Evolutionary conservation across 2,797 vertebrate genomes (phyloP).

Genomic region (Tokudaia tokunoshimensis): DNA sequence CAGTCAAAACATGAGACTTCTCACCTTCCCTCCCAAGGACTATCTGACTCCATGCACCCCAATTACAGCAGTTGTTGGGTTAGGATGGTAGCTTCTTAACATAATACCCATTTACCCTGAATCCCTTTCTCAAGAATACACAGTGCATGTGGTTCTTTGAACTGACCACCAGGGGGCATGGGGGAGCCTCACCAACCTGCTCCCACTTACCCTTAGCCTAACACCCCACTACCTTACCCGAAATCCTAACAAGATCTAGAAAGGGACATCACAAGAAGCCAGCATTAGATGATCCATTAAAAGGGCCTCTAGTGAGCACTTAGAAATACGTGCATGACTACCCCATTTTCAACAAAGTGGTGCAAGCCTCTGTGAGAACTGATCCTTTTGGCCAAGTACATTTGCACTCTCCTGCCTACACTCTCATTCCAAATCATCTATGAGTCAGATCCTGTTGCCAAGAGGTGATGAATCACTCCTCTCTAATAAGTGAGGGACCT

Average conservation of each 20-base stretch:
- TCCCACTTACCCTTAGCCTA: not conserved
- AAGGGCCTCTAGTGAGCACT: not conserved
- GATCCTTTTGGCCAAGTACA: not conserved
- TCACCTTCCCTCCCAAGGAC: slow-evolving; percentile 66
- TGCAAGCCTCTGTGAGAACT: not conserved
- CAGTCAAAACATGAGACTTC: slow-evolving; percentile 72
- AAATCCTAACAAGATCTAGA: not conserved
- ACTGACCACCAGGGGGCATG: slow-evolving; percentile 74
- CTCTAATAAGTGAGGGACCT: not conserved
- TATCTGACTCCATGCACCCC: slow-evolving; percentile 67
- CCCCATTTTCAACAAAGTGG: not conserved
- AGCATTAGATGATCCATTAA: not conserved
- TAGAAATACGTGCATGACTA: not conserved
- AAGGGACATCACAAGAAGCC: not conserved
- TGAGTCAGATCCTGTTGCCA: slow-evolving; percentile 56
- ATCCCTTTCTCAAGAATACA: slow-evolving; percentile 50
- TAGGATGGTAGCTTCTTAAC: slow-evolving; percentile 40
- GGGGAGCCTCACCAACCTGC: slow-evolving; percentile 14
- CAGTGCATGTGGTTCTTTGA: slow-evolving; percentile 23
- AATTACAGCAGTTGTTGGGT: slow-evolving; percentile 19
- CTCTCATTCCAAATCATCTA: not conserved
- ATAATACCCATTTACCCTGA: slow-evolving; percentile 26
- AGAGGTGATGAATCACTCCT: slow-evolving; percentile 36
- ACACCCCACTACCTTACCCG: not conserved
- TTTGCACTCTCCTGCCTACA: not conserved